Base-by-base conservation (phyloP, 2,797 vertebrate species). In the Vultur gryphus region DNA sequence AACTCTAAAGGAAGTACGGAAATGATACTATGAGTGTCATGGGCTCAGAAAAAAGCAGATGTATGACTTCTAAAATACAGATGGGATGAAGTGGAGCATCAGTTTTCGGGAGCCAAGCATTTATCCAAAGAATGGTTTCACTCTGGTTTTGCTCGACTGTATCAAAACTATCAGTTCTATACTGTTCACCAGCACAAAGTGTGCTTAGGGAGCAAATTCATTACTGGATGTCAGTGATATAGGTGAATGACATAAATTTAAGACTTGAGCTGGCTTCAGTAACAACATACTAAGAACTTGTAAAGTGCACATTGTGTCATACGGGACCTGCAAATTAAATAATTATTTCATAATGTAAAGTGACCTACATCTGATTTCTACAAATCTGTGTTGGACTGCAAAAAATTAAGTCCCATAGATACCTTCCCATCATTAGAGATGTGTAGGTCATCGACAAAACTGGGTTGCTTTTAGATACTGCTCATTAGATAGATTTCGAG, bases 261-360 rank as follows among this genome's bases (percentile, higher is more conserved):
- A 62, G 29, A 2, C 46, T 61, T 23, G 18, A 65, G 26, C 57
- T 95, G 77, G n/a, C 19, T 33, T 59, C 52, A 25, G 23, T 8
- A 55, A 33, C 29, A 76, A 3, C 54, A 25, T 16, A 5, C 14
- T 13, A 16, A 51, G 26, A 67, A 41, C 48, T 31, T 49, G 10
- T 7, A 8, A 73, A 95, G 46, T 84, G 83, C 72, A 39, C 3
- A 1, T 55, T 46, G 35, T 75, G 65, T 49, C 76, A 18, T 1
- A 11, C 28, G 73, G 54, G 83, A 82, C 54, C 66, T 46, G 61
- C 35, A 66, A 33, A 69, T 94, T 35, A 37, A 69, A 35, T 13
- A 62, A 82, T 79, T 59, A 48, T 84, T 93, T 96, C 73, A 24
- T 55, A 55, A 58, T 58, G 21, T 79, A 49, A 51, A 86, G 66